A percentile compares a stretch with the other conserved stretches of the same genome.
phyloP scores from a whole-genome alignment of 1,140 invertebrate species.

The Halictus rubicundus region DNA sequence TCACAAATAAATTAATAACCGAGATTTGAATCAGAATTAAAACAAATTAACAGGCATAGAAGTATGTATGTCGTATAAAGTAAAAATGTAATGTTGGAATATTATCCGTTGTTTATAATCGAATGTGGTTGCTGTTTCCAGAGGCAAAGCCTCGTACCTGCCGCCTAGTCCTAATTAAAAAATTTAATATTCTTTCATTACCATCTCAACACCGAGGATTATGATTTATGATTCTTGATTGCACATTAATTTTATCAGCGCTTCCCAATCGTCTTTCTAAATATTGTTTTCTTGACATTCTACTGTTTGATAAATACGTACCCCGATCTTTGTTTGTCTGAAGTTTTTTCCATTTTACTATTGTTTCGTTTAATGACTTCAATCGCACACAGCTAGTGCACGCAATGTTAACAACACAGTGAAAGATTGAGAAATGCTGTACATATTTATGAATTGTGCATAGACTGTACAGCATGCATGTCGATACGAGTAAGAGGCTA shows the following conservation, averaged over 20 bases:
- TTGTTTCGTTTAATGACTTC: not conserved
- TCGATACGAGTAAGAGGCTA: not conserved
- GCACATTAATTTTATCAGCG: conserved; percentile 10
- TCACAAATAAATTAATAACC: conserved; percentile 22
- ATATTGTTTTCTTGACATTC: not conserved
- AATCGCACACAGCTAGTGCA: not conserved
- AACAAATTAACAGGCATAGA: conserved; percentile 4
- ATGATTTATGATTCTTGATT: not conserved
- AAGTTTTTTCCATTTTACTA: too few species aligned
- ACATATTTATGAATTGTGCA: conserved; percentile 28
- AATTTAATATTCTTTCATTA: conserved; percentile 57
- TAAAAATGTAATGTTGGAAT: conserved; percentile 38
- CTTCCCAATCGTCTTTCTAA: conserved; percentile 27
- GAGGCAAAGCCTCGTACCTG: conserved; percentile 76
- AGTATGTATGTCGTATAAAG: conserved; percentile 10
- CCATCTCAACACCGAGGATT: conserved; percentile 11
- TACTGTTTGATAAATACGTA: not conserved
- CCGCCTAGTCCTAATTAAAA: conserved; percentile 77
- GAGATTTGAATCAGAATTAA: not conserved
- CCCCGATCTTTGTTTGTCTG: not conserved
- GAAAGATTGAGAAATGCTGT: conserved; percentile 39
- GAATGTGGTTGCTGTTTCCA: conserved; percentile 80
- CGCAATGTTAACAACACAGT: not conserved
- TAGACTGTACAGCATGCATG: conserved; percentile 31
- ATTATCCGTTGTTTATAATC: conserved; percentile 70